Evolutionary conservation across 2,888 invertebrate genomes (phyloP).

Genomic region (Torymus auratus): DNA sequence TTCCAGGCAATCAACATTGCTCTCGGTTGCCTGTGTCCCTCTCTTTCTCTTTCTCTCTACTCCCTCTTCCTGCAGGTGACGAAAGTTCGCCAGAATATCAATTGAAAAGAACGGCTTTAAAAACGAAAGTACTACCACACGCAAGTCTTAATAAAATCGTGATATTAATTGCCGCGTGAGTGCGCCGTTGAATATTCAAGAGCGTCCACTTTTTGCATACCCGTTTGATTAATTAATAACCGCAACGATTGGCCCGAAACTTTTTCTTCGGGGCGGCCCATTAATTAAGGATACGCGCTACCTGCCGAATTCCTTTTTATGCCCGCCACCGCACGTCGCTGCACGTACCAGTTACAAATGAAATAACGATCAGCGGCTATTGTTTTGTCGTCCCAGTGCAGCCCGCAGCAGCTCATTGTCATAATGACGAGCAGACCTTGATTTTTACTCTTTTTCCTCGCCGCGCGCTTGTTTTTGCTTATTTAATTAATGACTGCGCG

Average conservation of each 20-base stretch:
- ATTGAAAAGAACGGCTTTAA: constrained; percentile 29
- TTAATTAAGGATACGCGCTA: constrained; percentile 57
- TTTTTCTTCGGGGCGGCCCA: constrained; percentile 19
- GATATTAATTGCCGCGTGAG: constrained; percentile 51
- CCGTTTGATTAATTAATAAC: constrained; percentile 55
- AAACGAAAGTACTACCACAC: too few species aligned
- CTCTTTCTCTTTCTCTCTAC: too few species aligned
- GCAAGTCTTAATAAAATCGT: constrained; percentile 44
- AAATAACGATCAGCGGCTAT: constrained; percentile 39
- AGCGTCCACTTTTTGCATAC: constrained; percentile 51
- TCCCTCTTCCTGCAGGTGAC: constrained; percentile 39
- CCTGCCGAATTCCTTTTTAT: constrained; percentile 39
- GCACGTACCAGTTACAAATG: constrained; percentile 5
- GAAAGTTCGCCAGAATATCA: constrained; percentile 42
- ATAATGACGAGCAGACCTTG: constrained; percentile 34
- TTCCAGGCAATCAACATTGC: constrained; percentile 72
- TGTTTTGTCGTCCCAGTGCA: constrained; percentile 28
- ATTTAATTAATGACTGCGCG: too few species aligned
- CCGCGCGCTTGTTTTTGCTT: too few species aligned
- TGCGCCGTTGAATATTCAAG: constrained; percentile 50
- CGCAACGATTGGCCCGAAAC: constrained; percentile 43
- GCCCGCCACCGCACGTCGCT: neutral
- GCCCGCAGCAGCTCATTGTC: constrained; percentile 43
- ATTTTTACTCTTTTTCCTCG: too few species aligned
- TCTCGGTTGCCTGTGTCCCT: constrained; percentile 1